Evolutionary conservation across 2,888 invertebrate species (phyloP).

Genomic region (Drosophila quinaria): DNA sequence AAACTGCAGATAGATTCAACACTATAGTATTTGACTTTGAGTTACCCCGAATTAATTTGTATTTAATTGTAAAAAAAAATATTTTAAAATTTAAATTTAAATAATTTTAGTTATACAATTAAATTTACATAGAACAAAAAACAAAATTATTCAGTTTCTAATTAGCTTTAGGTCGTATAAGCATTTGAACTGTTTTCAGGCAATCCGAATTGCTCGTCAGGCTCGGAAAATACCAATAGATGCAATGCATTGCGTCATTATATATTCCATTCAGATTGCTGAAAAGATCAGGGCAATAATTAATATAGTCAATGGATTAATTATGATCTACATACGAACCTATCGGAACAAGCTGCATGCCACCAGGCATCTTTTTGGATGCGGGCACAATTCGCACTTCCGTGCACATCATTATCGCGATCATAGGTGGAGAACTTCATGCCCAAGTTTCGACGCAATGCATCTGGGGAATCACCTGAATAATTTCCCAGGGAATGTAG

Average conservation of each 20-base stretch:
- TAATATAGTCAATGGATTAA: background rate
- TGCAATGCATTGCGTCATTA: conserved; percentile 1
- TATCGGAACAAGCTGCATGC: conserved; percentile 19
- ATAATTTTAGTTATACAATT: background rate
- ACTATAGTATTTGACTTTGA: background rate
- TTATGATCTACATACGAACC: background rate
- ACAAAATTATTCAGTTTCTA: background rate
- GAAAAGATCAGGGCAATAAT: background rate
- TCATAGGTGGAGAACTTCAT: conserved; percentile 20
- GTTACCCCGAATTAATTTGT: too few species aligned
- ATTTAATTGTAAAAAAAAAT: too few species aligned
- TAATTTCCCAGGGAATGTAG: conserved; percentile 1
- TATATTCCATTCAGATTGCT: conserved; percentile 28
- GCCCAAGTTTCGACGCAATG: background rate
- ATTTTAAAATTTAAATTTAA: too few species aligned
- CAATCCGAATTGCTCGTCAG: background rate
- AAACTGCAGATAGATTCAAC: background rate
- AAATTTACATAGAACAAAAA: background rate
- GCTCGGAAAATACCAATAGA: background rate
- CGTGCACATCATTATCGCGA: conserved; percentile 16
- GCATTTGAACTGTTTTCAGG: conserved; percentile 6
- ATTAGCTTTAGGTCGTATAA: conserved; percentile 8
- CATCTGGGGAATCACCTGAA: conserved; percentile 4
- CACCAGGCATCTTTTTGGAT: conserved; percentile 13
- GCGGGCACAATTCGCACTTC: background rate